These are phyloP conservation scores for Peromyscus eremicus DNA, from an alignment of 2,797 vertebrate genomes.

Conservation along the genomic window DNA sequence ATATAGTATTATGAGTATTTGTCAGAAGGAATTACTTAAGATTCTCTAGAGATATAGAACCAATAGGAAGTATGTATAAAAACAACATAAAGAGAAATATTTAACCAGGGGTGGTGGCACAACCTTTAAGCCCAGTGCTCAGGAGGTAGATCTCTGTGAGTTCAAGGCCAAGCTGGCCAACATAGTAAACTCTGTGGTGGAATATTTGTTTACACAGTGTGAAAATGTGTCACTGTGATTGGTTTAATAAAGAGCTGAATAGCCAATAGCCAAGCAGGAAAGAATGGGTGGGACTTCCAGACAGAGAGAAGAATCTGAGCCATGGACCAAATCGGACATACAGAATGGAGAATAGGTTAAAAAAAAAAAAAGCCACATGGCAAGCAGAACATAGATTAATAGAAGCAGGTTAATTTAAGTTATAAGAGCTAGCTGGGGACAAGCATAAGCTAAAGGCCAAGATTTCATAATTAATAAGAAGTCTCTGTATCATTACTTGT, in stretches of 20 bases:
- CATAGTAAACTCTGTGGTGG: not conserved
- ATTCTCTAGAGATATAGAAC: not conserved
- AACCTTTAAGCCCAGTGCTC: not conserved
- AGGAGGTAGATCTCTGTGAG: not conserved
- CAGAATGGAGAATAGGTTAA: not conserved
- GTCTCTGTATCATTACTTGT: not conserved
- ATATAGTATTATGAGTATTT: not conserved
- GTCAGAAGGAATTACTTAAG: not conserved
- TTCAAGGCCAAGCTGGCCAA: not conserved
- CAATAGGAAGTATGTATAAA: not conserved
- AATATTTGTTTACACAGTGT: not conserved
- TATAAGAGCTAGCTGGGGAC: not conserved
- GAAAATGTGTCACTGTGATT: not conserved
- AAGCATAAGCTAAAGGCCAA: not conserved
- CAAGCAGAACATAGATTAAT: not conserved
- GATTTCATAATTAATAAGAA: not conserved
- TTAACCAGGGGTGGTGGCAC: not conserved
- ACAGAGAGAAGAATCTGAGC: not conserved
- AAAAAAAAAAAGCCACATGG: not conserved
- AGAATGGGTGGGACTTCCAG: not conserved
- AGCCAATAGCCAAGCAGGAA: not conserved
- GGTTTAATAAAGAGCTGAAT: not conserved
- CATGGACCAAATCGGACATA: not conserved
- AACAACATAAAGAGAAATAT: not conserved
- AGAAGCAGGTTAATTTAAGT: not conserved